A percentile compares a stretch with the other conserved stretches of the same genome.
These are phyloP conservation scores for Rhagophthalmus giganteus DNA, from an alignment of 2,888 invertebrate species.

Conservation along the genomic window DNA sequence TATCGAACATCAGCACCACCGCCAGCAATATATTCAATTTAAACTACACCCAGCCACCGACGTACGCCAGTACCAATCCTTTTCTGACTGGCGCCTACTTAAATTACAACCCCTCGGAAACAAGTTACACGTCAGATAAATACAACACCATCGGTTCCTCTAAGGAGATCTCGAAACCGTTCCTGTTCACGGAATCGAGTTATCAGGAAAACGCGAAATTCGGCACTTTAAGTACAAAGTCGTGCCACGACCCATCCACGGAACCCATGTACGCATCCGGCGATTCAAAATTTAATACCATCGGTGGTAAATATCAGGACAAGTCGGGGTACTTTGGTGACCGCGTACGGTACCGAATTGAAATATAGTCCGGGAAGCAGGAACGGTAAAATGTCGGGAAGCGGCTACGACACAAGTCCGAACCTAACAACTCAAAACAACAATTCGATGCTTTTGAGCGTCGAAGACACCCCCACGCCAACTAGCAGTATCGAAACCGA, in stretches of 20 bases:
- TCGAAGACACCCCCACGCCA: conserved; percentile 60
- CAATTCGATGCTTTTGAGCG: conserved; percentile 41
- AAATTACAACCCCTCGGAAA: conserved; percentile 48
- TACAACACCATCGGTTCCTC: conserved; percentile 51
- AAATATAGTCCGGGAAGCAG: conserved; percentile 45
- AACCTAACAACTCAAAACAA: conserved; percentile 41
- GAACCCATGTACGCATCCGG: conserved; percentile 37
- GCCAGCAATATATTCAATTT: conserved; percentile 46
- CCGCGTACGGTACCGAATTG: conserved; percentile 44
- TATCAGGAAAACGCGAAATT: conserved; percentile 40
- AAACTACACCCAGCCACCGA: conserved; percentile 46
- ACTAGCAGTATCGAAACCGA: conserved; percentile 64
- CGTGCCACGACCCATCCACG: conserved; percentile 39
- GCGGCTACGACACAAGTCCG: conserved; percentile 44
- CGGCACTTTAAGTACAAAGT: conserved; percentile 41
- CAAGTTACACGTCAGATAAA: conserved; percentile 46
- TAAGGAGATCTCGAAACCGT: conserved; percentile 48
- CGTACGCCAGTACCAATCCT: conserved; percentile 63
- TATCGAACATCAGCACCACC: conserved; percentile 49
- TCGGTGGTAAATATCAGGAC: conserved; percentile 46
- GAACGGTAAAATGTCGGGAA: conserved; percentile 34
- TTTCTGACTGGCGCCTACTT: conserved; percentile 59
- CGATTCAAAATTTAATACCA: conserved; percentile 42
- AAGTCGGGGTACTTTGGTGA: conserved; percentile 46
- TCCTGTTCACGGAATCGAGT: conserved; percentile 40